Evolutionary conservation across 2,888 invertebrate genomes (phyloP).

Genomic region (Tillus elongatus): DNA sequence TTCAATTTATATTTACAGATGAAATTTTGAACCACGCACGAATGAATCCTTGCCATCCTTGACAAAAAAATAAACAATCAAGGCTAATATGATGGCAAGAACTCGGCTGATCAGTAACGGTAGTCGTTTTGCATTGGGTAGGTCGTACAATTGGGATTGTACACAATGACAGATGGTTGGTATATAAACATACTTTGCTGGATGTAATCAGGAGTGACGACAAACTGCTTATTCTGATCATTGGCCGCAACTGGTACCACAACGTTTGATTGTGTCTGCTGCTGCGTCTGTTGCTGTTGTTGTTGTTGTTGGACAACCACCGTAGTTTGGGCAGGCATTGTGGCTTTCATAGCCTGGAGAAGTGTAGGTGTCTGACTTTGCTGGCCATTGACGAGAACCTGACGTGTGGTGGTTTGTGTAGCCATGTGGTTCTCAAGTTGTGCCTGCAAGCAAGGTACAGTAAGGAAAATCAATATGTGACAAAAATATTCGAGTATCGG

Average conservation of each 20-base stretch:
- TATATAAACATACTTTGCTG: slow-evolving; percentile 74
- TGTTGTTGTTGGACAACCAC: slow-evolving; percentile 8
- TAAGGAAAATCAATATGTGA: too few relatives aligned
- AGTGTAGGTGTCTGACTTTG: slow-evolving; percentile 37
- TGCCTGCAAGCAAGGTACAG: too few relatives aligned
- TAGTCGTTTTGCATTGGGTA: slow-evolving; percentile 43
- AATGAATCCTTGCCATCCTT: too few relatives aligned
- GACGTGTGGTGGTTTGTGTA: too few relatives aligned
- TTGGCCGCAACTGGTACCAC: slow-evolving; percentile 36
- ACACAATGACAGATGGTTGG: slow-evolving; percentile 42
- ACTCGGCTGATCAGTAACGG: too few relatives aligned
- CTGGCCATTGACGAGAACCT: slow-evolving; percentile 39
- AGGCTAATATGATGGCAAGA: too few relatives aligned
- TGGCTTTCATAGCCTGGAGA: slow-evolving; percentile 37
- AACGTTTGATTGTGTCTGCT: slow-evolving; percentile 5
- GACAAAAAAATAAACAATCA: too few relatives aligned
- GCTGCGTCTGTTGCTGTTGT: slow-evolving; percentile 2
- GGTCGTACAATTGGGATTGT: slow-evolving; percentile 39
- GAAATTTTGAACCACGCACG: too few relatives aligned
- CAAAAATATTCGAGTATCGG: too few relatives aligned
- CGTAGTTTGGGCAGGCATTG: slow-evolving; percentile 28
- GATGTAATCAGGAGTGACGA: slow-evolving; percentile 85
- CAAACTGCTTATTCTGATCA: slow-evolving; percentile 55
- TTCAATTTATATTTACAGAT: too few relatives aligned
- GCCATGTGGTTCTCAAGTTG: too few relatives aligned